A percentile compares a stretch with the other conserved stretches of the same genome.
phyloP scores from a whole-genome alignment of 23 tunicate species.

The Styela clava region DNA sequence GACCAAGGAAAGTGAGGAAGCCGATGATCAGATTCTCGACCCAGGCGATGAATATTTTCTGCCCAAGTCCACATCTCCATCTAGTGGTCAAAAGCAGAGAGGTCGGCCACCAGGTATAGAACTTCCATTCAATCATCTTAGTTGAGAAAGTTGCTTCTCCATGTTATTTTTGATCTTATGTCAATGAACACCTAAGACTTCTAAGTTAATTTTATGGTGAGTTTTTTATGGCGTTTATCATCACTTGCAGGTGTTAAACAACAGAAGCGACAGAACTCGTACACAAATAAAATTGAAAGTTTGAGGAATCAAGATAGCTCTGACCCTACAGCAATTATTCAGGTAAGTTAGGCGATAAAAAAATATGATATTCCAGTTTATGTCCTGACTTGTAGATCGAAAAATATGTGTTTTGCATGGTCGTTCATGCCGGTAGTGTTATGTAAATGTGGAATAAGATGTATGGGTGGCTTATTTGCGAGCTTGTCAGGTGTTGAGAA shows the following conservation, averaged over 20 bases:
- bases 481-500: no score
- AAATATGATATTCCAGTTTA: background rate
- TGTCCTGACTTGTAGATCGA: background rate
- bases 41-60: background rate
- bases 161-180: no score
- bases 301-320: constrained; percentile 49
- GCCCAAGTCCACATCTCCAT: background rate
- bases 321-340: background rate
- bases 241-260: no score
- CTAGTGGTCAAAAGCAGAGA: constrained; percentile 13
- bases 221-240: no score
- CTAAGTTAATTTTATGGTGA: no score
- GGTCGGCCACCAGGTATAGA: constrained; percentile 79
- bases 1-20: constrained; percentile 15
- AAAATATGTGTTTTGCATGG: no score
- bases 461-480: no score
- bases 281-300: constrained; percentile 62
- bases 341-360: background rate
- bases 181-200: no score
- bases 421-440: no score
- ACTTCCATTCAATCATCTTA: background rate
- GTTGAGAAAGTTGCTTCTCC: no score
- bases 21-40: constrained; percentile 3
- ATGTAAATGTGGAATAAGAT: no score
- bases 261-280: constrained; percentile 44